phyloP scores from a whole-genome alignment of 30 jellyfish, hydroid and myxozoan species.

The Clytia hemisphaerica region DNA sequence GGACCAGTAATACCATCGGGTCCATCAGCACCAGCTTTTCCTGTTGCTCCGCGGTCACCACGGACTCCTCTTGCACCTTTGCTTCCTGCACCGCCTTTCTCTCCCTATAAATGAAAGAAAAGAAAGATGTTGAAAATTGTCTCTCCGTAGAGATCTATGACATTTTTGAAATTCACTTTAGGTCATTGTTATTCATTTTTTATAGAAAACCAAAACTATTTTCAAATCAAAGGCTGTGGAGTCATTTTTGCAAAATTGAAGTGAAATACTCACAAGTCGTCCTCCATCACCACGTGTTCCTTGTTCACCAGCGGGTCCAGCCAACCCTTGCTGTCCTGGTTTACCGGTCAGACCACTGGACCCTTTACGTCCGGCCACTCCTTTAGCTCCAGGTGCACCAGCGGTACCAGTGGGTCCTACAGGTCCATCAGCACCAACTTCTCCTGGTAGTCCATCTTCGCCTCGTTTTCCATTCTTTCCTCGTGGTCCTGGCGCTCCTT shows the following conservation, averaged over 20 bases:
- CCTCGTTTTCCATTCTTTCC: too few relatives aligned
- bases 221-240: background rate
- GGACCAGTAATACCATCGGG: too few relatives aligned
- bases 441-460: too few relatives aligned
- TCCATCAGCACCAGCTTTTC: too few relatives aligned
- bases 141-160: background rate
- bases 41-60: conserved; percentile 55
- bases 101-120: conserved; percentile 22
- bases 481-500: too few relatives aligned
- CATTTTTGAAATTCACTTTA: too few relatives aligned
- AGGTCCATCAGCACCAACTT: conserved; percentile 25
- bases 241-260: background rate
- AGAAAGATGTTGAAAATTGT: conserved; percentile 1
- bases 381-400: conserved; percentile 57
- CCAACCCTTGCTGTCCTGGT: conserved; percentile 30
- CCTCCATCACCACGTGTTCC: conserved; percentile 27
- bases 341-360: conserved; percentile 56
- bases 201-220: background rate
- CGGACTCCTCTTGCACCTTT: too few relatives aligned
- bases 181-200: background rate
- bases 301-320: conserved; percentile 1
- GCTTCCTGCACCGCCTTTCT: too few relatives aligned
- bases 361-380: conserved; percentile 44
- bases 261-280: conserved; percentile 37
- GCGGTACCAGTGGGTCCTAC: conserved; percentile 32